A percentile compares a stretch with the other conserved stretches of the same genome.
These are phyloP conservation scores for Centropyge bicolor DNA, from an alignment of 2,797 vertebrate genomes.

Conservation along the genomic window DNA sequence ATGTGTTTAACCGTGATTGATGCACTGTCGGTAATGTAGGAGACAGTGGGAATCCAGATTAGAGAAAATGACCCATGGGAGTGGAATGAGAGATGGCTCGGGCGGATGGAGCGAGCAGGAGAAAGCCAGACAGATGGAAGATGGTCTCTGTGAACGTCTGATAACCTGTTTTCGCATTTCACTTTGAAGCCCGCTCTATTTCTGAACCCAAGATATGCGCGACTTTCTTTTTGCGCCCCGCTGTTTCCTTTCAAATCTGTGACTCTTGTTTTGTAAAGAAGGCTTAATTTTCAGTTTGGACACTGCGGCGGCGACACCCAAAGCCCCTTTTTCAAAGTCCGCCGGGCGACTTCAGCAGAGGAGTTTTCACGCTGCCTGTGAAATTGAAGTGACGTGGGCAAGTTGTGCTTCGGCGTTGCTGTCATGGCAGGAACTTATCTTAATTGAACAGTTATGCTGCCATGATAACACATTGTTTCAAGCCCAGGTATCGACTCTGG, in stretches of 20 bases:
- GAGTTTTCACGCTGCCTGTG: constrained; percentile 28
- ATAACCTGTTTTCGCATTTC: constrained; percentile 63
- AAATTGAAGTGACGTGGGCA: constrained; percentile 39
- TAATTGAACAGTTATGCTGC: constrained; percentile 15
- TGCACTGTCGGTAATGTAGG: constrained; percentile 71
- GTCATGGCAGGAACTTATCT: constrained; percentile 35
- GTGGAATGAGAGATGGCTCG: constrained; percentile 56
- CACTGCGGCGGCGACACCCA: constrained; percentile 10
- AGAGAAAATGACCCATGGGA: constrained; percentile 72
- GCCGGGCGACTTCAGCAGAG: constrained; percentile 25
- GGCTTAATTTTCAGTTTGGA: constrained; percentile 54
- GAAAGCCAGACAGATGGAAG: constrained; percentile 35
- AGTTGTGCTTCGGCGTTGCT: constrained; percentile 8
- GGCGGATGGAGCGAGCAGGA: constrained; percentile 18
- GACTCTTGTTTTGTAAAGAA: constrained; percentile 63
- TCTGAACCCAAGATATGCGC: constrained; percentile 27
- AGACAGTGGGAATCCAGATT: constrained; percentile 80
- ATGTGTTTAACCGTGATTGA: constrained; percentile 76
- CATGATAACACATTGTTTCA: background rate
- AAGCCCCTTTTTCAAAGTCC: constrained; percentile 31
- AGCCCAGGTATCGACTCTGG: background rate
- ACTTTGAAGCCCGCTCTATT: constrained; percentile 55
- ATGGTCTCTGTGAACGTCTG: constrained; percentile 69
- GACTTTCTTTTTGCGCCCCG: constrained; percentile 14
- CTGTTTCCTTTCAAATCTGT: constrained; percentile 48